Conservation (phyloP, 1,140 invertebrate species). For the Frieseomelitta varia region DNA sequence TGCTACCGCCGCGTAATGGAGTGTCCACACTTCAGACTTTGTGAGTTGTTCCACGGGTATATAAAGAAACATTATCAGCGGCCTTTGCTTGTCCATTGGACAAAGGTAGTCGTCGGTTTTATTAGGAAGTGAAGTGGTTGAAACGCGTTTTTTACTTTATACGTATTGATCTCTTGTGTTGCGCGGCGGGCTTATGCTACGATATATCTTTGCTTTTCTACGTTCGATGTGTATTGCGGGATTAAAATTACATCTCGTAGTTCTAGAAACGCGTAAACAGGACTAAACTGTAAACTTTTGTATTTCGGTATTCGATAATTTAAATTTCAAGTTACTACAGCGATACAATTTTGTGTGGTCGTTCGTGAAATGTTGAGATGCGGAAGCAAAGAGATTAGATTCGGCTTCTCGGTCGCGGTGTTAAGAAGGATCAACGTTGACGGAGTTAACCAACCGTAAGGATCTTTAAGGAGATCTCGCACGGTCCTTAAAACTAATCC, state of each 20-base stretch:
- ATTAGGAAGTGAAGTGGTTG: neutral
- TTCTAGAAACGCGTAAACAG: too few relatives aligned
- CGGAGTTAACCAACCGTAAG: slow-evolving; percentile 69
- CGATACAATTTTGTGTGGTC: neutral
- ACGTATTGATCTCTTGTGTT: neutral
- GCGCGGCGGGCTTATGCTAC: neutral
- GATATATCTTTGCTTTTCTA: neutral
- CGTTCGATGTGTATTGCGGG: too few relatives aligned
- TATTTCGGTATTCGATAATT: too few relatives aligned
- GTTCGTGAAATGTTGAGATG: slow-evolving; percentile 32
- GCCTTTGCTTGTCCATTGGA: neutral
- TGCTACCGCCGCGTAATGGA: slow-evolving; percentile 68
- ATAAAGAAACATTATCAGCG: slow-evolving; percentile 20
- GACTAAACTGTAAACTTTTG: too few relatives aligned
- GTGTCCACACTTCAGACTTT: slow-evolving; percentile 59
- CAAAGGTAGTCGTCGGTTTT: neutral
- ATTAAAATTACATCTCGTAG: neutral
- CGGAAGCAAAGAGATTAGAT: slow-evolving; percentile 66
- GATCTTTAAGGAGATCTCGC: slow-evolving; percentile 62
- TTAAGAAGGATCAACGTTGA: slow-evolving; percentile 73
- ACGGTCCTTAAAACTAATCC: slow-evolving; percentile 70
- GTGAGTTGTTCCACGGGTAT: slow-evolving; percentile 9
- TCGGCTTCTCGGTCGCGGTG: slow-evolving; percentile 47
- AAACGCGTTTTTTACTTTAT: neutral
- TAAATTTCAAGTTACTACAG: neutral